These are phyloP conservation scores for Mesitornis unicolor DNA, from an alignment of 2,113 vertebrate species.

Conservation along the genomic window DNA sequence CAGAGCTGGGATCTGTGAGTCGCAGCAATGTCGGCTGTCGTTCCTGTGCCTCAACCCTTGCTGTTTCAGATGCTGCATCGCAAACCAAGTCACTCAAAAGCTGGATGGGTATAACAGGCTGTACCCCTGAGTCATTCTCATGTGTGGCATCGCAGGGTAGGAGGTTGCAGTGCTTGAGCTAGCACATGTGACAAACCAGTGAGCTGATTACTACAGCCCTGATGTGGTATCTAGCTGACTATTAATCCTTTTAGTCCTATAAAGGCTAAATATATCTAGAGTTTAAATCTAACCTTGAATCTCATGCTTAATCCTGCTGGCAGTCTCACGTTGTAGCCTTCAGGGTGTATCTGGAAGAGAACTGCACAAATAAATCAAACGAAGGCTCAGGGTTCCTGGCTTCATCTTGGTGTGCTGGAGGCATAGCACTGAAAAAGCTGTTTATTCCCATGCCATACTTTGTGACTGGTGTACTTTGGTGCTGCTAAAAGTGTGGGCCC, in stretches of 20 bases:
- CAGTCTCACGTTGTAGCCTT: neutral
- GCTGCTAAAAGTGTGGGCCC: neutral
- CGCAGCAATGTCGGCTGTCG: neutral
- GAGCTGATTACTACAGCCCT: constrained; percentile 11
- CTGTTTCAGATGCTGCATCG: neutral
- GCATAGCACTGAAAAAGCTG: neutral
- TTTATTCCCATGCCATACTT: neutral
- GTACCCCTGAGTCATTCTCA: neutral
- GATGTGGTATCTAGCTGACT: neutral
- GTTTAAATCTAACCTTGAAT: constrained; percentile 51
- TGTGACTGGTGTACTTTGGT: neutral
- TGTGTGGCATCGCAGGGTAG: neutral
- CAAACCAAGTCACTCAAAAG: neutral
- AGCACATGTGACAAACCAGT: neutral
- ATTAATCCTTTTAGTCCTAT: constrained; percentile 49
- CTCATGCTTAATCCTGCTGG: neutral
- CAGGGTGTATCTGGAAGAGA: neutral
- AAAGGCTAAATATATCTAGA: constrained; percentile 48
- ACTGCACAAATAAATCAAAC: neutral
- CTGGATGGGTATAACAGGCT: neutral
- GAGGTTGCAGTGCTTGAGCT: neutral
- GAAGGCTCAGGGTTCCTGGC: neutral
- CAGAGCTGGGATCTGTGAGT: neutral
- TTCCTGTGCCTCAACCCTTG: neutral
- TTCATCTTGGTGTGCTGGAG: neutral